Percentiles rank a stretch among this genome's conserved stretches.
Evolutionary conservation across 2,888 invertebrate genomes (phyloP).

Genomic region (Hirtodrosophila histrioides): DNA sequence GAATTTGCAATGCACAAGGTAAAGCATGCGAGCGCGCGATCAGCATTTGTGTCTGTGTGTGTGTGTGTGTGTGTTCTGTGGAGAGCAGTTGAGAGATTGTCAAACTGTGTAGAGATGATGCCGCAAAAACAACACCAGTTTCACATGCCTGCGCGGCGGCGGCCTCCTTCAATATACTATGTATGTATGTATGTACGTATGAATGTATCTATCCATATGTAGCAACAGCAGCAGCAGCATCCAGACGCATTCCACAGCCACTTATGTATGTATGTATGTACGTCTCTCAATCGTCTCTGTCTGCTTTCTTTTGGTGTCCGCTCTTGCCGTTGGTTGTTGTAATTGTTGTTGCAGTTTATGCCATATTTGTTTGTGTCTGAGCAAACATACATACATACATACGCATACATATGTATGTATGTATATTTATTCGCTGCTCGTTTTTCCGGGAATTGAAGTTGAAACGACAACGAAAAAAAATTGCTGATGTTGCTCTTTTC

Average conservation of each 20-base stretch:
- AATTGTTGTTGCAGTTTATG: conserved; percentile 30
- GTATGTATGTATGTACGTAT: too few species aligned
- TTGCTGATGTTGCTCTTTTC: conserved; percentile 42
- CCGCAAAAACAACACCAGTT: conserved; percentile 19
- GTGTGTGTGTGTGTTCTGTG: not conserved
- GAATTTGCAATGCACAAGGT: conserved; percentile 4
- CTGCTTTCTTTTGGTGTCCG: conserved; percentile 4
- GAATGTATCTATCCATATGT: not conserved
- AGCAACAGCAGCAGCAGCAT: conserved; percentile 25
- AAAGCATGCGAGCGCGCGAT: not conserved
- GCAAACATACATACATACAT: conserved; percentile 3
- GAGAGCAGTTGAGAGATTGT: conserved; percentile 10
- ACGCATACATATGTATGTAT: not conserved
- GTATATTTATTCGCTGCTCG: conserved; percentile 17
- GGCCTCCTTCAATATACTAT: conserved; percentile 1
- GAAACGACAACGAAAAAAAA: conserved; percentile 45
- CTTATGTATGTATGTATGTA: conserved; percentile 19
- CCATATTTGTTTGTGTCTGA: conserved; percentile 43
- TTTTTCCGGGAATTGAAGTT: conserved; percentile 57
- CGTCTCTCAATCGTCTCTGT: conserved; percentile 11
- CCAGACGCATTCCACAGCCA: conserved; percentile 46
- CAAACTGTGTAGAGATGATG: conserved; percentile 19
- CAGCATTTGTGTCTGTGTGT: not conserved
- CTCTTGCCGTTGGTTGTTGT: conserved; percentile 7
- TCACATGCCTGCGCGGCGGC: conserved; percentile 37